Percentiles rank a stretch among this genome's conserved stretches.
phyloP scores from a whole-genome alignment of 2,888 invertebrate species.

The Camptogramma bilineatum region DNA sequence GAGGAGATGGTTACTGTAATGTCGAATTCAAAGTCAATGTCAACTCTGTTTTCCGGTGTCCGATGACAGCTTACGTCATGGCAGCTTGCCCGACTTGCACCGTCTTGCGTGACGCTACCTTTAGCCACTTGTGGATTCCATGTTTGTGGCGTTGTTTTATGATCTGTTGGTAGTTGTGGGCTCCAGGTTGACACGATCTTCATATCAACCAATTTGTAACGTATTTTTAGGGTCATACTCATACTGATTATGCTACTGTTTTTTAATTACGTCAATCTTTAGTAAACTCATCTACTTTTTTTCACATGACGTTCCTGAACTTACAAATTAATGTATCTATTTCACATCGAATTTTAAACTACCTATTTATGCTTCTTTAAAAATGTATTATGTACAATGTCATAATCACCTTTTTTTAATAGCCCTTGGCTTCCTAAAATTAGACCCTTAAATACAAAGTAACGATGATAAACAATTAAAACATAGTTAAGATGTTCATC shows the following conservation, averaged over 20 bases:
- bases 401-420: not conserved
- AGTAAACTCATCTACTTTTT: too few relatives aligned
- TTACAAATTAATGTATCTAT: not conserved
- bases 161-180: slow-evolving; percentile 4
- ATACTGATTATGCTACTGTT: not conserved
- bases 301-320: too few relatives aligned
- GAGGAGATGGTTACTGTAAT: slow-evolving; percentile 43
- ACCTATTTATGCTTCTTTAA: not conserved
- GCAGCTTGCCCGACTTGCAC: slow-evolving; percentile 63
- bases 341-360: not conserved
- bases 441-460: slow-evolving; percentile 17
- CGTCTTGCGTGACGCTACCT: slow-evolving; percentile 66
- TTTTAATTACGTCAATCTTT: too few relatives aligned
- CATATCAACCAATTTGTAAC: not conserved
- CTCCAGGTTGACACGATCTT: not conserved
- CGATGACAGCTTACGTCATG: slow-evolving; percentile 68
- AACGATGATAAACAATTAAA: slow-evolving; percentile 25
- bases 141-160: slow-evolving; percentile 8
- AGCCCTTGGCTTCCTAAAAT: not conserved
- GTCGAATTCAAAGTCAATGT: slow-evolving; percentile 65
- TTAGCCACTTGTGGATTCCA: slow-evolving; percentile 34
- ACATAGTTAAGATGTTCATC: slow-evolving; percentile 15
- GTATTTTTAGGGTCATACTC: not conserved
- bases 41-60: slow-evolving; percentile 52
- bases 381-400: not conserved